Conservation (phyloP, 2,888 invertebrate species). For the Protula sp. region DNA sequence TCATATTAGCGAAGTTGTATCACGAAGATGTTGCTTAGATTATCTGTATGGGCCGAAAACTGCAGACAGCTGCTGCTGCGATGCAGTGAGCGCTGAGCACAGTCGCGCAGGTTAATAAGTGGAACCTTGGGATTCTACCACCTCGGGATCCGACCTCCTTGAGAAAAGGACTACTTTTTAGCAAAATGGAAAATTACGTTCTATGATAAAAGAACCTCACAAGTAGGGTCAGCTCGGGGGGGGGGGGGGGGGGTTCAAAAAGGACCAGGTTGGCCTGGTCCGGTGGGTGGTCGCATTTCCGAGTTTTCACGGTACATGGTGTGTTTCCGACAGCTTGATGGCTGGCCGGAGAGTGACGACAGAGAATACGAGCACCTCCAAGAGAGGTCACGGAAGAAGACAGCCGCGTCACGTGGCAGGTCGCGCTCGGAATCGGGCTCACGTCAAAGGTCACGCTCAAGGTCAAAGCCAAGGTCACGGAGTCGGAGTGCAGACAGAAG, state of each 20-base stretch:
- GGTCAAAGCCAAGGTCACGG: conserved; percentile 34
- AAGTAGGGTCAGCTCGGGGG: no score
- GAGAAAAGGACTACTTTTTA: no score
- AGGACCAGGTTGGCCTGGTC: neutral
- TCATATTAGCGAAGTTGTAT: no score
- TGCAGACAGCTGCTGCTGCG: no score
- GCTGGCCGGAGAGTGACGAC: neutral
- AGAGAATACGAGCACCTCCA: neutral
- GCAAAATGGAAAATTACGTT: no score
- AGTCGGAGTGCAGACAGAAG: conserved; percentile 24
- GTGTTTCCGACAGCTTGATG: neutral
- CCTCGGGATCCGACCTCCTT: no score
- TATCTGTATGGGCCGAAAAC: no score
- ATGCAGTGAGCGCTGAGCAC: no score
- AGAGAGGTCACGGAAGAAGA: neutral
- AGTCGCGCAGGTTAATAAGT: no score
- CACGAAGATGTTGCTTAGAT: no score
- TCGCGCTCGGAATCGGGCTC: neutral
- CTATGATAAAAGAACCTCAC: neutral
- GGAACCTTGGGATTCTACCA: no score
- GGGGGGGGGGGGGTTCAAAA: neutral
- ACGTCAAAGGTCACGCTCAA: conserved; percentile 20
- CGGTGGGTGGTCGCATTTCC: no score
- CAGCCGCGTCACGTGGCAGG: neutral
- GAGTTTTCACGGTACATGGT: neutral